phyloP scores from a whole-genome alignment of 2,113 vertebrate species.

The Varanus komodoensis region DNA sequence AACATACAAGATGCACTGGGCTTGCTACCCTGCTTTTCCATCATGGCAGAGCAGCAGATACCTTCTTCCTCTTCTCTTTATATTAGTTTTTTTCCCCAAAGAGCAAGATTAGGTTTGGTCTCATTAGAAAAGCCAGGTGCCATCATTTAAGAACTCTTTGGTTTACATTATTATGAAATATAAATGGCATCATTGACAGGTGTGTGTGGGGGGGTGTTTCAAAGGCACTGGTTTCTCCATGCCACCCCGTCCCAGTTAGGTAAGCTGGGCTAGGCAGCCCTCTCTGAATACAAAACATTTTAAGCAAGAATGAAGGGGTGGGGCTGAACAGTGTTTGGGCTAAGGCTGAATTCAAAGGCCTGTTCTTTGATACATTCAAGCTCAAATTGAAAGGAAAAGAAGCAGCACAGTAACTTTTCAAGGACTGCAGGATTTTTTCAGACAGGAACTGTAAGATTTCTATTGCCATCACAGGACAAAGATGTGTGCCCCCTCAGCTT shows the following conservation, averaged over 20 bases:
- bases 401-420: too few relatives aligned
- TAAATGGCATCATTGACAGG: not conserved
- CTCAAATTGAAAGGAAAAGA: too few relatives aligned
- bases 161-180: fast-evolving
- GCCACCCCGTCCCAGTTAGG: not conserved
- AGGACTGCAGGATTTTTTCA: too few relatives aligned
- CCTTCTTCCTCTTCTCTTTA: not conserved
- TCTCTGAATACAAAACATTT: not conserved
- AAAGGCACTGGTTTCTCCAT: not conserved
- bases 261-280: not conserved
- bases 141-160: not conserved
- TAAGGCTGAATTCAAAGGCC: too few relatives aligned
- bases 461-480: too few relatives aligned
- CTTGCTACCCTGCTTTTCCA: slow-evolving; percentile 43
- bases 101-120: slow-evolving; percentile 12
- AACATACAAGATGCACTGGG: not conserved
- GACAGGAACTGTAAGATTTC: too few relatives aligned
- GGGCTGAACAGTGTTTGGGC: too few relatives aligned
- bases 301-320: not conserved
- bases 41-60: not conserved
- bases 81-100: not conserved
- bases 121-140: slow-evolving; percentile 1
- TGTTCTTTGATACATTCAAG: too few relatives aligned
- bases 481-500: too few relatives aligned
- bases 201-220: not conserved